Percentiles rank a stretch among this genome's conserved stretches.
These are phyloP conservation scores for Sebastiscus albofasciatus DNA, from an alignment of 2,797 vertebrate species.

Conservation along the genomic window DNA sequence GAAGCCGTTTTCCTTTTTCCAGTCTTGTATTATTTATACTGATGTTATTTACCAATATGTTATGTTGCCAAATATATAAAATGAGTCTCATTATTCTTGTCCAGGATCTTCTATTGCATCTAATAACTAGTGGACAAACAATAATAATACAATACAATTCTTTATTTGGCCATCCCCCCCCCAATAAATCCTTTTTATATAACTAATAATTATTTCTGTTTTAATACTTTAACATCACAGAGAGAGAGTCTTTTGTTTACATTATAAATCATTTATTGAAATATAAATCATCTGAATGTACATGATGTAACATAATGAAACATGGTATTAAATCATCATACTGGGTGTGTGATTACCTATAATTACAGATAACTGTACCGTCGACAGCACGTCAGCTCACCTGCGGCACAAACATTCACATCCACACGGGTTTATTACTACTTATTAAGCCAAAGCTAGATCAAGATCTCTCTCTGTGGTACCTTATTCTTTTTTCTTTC, in stretches of 20 bases:
- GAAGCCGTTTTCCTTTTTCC: background rate
- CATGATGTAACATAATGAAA: constrained; percentile 84
- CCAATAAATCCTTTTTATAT: background rate
- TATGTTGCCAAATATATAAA: background rate
- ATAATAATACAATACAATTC: background rate
- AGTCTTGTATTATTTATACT: background rate
- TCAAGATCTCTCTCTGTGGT: background rate
- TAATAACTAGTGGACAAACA: background rate
- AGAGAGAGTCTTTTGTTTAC: constrained; percentile 35
- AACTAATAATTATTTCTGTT: background rate
- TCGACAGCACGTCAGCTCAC: constrained; percentile 67
- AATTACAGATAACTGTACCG: constrained; percentile 78
- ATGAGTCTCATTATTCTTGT: constrained; percentile 3
- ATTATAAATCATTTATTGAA: constrained; percentile 97
- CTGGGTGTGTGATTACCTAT: constrained; percentile 75
- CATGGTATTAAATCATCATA: constrained; percentile 77
- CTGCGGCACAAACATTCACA: constrained; percentile 60
- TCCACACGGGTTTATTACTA: constrained; percentile 60
- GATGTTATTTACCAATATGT: background rate
- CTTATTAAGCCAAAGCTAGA: constrained; percentile 43
- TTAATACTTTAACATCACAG: background rate
- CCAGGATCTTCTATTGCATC: background rate
- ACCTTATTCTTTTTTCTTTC: background rate
- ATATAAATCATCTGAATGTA: constrained; percentile 99
- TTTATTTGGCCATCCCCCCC: background rate